Evolutionary conservation across 2,113 vertebrate genomes (phyloP).

Genomic region (Nycticorax nycticorax): DNA sequence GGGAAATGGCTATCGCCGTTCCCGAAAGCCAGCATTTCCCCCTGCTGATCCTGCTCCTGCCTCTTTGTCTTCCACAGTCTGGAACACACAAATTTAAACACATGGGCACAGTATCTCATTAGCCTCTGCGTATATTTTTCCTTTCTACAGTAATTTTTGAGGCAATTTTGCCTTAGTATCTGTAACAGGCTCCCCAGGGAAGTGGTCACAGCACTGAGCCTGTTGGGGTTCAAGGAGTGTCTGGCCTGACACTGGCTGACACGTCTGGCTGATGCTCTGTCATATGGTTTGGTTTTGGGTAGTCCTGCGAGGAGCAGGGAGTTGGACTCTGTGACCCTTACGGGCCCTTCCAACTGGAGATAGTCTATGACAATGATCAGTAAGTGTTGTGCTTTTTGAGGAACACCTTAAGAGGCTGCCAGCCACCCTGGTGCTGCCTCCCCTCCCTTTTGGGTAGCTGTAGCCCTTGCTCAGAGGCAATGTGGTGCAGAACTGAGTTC

Average conservation of each 20-base stretch:
- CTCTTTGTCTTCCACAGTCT: not conserved
- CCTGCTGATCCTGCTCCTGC: not conserved
- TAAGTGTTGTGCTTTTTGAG: not conserved
- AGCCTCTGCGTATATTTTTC: rapidly evolving
- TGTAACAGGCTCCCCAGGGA: rapidly evolving
- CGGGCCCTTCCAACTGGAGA: not conserved
- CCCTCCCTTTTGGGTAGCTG: not conserved
- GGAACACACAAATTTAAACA: not conserved
- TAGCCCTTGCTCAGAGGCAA: not conserved
- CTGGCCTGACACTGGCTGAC: no score
- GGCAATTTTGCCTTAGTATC: not conserved
- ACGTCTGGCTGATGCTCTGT: no score
- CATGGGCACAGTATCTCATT: rapidly evolving
- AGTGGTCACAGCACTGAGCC: not conserved
- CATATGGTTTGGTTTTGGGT: not conserved
- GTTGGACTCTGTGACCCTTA: not conserved
- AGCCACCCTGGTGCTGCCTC: not conserved
- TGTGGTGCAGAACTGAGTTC: not conserved
- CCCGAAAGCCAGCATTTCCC: not conserved
- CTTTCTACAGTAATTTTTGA: not conserved
- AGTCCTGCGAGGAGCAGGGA: not conserved
- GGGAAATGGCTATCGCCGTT: not conserved
- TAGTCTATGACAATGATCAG: not conserved
- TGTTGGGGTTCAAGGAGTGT: not conserved
- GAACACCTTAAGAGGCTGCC: rapidly evolving